Evolutionary conservation across 2,888 invertebrate species (phyloP).

Genomic region (Sesia apiformis): DNA sequence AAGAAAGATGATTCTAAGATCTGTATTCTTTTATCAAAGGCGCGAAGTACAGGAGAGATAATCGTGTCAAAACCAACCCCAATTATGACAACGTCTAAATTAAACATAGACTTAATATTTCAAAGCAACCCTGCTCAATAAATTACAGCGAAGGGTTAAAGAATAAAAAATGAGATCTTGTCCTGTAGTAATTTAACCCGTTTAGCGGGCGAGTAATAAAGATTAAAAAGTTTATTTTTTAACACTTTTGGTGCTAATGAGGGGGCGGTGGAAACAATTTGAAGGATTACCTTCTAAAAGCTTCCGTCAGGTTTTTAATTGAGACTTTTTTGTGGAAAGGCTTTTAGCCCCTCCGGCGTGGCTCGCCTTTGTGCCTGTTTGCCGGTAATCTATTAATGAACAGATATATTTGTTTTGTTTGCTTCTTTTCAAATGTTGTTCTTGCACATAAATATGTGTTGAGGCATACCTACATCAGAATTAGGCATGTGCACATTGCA

Average conservation of each 20-base stretch:
- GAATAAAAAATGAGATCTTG: constrained; percentile 64
- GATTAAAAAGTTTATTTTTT: constrained; percentile 75
- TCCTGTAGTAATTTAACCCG: constrained; percentile 71
- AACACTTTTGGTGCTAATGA: constrained; percentile 74
- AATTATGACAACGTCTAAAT: constrained; percentile 53
- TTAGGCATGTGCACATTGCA: no score
- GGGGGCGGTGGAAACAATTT: constrained; percentile 75
- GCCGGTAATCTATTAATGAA: constrained; percentile 69
- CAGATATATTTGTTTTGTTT: constrained; percentile 32
- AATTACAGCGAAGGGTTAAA: constrained; percentile 60
- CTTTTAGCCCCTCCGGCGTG: constrained; percentile 67
- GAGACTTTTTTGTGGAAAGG: constrained; percentile 72
- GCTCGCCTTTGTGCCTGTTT: constrained; percentile 45
- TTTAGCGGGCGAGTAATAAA: constrained; percentile 71
- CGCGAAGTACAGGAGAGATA: constrained; percentile 17
- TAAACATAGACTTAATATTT: constrained; percentile 52
- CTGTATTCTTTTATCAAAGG: constrained; percentile 1
- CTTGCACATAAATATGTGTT: no score
- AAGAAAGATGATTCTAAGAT: neutral
- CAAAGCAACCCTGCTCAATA: constrained; percentile 54
- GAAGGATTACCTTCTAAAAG: constrained; percentile 75
- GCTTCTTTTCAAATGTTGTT: neutral
- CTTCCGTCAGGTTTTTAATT: constrained; percentile 75
- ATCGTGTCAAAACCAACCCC: constrained; percentile 41
- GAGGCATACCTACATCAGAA: no score